phyloP scores from a whole-genome alignment of 1,140 invertebrate genomes.

The Cryptotermes secundus region DNA sequence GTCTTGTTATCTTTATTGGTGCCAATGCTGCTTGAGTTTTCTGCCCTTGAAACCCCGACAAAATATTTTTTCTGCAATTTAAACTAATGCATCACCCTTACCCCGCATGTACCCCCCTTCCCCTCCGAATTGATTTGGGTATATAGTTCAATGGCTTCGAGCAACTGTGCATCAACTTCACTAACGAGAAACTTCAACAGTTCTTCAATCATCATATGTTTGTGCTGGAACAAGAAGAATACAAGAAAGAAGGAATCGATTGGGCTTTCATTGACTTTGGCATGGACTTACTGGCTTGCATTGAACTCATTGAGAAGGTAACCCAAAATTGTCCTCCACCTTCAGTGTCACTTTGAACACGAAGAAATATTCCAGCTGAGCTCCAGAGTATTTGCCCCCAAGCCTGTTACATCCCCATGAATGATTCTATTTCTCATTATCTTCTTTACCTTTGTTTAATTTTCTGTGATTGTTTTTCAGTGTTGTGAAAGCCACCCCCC shows the following conservation, averaged over 20 bases:
- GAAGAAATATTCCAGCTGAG: neutral
- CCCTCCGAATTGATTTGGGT: neutral
- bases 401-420: conserved; percentile 1
- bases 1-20: no score
- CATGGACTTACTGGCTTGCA: conserved; percentile 95
- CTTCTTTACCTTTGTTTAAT: neutral
- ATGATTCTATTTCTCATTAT: neutral
- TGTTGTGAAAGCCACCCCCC: conserved; percentile 3
- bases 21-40: no score
- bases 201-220: conserved; percentile 99
- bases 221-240: conserved; percentile 96
- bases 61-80: neutral
- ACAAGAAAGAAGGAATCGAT: conserved; percentile 91
- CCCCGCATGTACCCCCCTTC: neutral
- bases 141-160: conserved; percentile 95
- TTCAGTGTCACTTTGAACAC: neutral
- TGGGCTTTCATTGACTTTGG: conserved; percentile 98
- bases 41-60: neutral
- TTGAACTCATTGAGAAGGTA: conserved; percentile 98
- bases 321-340: conserved; percentile 32
- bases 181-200: conserved; percentile 95
- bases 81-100: neutral
- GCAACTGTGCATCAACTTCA: conserved; percentile 98
- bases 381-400: neutral
- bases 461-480: neutral